Evolutionary conservation across 2,888 invertebrate species (phyloP).

Genomic region (Drosophila aldrichi): DNA sequence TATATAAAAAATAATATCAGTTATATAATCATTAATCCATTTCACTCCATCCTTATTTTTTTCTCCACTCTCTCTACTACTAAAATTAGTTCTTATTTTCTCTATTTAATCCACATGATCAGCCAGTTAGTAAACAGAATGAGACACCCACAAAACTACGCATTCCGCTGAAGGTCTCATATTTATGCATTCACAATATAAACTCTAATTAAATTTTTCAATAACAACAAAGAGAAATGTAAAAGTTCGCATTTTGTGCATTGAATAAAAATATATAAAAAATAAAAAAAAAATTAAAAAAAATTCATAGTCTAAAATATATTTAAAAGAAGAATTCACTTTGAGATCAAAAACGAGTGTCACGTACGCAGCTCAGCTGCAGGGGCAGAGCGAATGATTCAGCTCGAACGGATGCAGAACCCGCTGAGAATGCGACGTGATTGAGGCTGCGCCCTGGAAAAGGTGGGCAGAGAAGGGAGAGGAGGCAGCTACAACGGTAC

Average conservation of each 20-base stretch:
- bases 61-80: too few relatives aligned
- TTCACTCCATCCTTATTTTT: too few relatives aligned
- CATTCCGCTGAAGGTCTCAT: background rate
- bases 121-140: background rate
- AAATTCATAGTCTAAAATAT: conserved; percentile 27
- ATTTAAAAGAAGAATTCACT: conserved; percentile 10
- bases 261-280: conserved; percentile 9
- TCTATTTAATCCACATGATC: background rate
- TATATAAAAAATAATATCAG: too few relatives aligned
- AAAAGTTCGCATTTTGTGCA: conserved; percentile 11
- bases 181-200: background rate
- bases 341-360: conserved; percentile 34
- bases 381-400: conserved; percentile 41
- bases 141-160: background rate
- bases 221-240: background rate
- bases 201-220: conserved; percentile 8
- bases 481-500: conserved; percentile 21
- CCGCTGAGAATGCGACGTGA: conserved; percentile 59
- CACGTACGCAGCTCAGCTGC: conserved; percentile 48
- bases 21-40: too few relatives aligned
- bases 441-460: conserved; percentile 49
- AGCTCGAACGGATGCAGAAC: conserved; percentile 44
- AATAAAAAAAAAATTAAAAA: background rate
- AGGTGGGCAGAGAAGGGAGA: background rate
- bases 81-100: background rate